Evolutionary conservation across 2,113 vertebrate genomes (phyloP).

Genomic region (Eolophus roseicapilla): DNA sequence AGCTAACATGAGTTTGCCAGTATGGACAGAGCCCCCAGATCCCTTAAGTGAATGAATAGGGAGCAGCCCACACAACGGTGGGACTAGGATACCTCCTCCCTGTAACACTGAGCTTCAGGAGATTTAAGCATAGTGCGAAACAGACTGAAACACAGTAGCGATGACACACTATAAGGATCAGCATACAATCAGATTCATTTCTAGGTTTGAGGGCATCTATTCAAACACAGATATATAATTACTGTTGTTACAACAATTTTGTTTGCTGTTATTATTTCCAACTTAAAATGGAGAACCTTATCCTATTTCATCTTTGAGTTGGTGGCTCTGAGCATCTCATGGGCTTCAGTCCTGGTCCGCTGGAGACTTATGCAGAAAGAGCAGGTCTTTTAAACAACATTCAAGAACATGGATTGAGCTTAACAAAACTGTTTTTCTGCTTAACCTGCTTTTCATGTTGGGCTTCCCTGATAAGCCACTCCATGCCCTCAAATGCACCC

Average conservation of each 20-base stretch:
- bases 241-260: neutral
- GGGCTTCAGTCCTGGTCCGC: neutral
- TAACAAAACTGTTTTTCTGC: neutral
- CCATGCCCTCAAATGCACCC: neutral
- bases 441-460: neutral
- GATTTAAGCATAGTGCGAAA: neutral
- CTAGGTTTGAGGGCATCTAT: neutral
- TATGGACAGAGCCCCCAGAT: neutral
- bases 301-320: neutral
- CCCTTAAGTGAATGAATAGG: neutral
- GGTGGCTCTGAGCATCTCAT: neutral
- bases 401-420: neutral
- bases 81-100: neutral
- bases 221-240: neutral
- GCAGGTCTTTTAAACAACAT: neutral
- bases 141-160: neutral
- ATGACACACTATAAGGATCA: neutral
- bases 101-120: neutral
- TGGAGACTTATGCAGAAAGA: neutral
- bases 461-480: neutral
- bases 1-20: neutral
- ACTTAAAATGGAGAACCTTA: neutral
- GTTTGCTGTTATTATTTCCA: neutral
- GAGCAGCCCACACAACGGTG: neutral
- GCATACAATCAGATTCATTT: neutral